Evolutionary conservation across 2,113 vertebrate species (phyloP), one percentile per base, ranked within the genome.

Genomic region (Ictalurus furcatus): DNA sequence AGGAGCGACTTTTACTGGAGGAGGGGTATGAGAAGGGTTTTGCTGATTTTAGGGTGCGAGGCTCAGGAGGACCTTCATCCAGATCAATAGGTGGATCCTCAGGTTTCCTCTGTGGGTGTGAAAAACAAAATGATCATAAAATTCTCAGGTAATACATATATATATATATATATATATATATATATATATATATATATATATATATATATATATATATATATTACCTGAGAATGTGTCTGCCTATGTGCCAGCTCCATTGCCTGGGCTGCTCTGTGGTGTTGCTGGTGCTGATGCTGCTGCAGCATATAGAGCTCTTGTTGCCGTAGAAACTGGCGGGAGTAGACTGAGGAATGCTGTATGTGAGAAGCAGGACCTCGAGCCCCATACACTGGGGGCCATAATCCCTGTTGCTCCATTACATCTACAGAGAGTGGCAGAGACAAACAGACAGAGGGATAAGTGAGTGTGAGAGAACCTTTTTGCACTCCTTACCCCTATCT

Each of bases 281-380:
- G 94, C 88, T 95, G 94, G 84, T 94, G 95, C 8, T 96, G 96
- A 48, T 96, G 96, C 56, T 96, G 97, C 92, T 98, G 98, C 89
- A 99, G 93, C 63, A 97, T 95, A 0, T 98, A 99, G 63, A 99
- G 95, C 90, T 99, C 98, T 92, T 98, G 98, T 92, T 98, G 98
- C 86, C 96, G 95, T 87, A 98, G 95, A 95, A 99, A 98, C 92
- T 98, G 97, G 87, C 97, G 95, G 0, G 98, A 95, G 92, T 98
- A 99, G 84, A 99, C 96, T 4, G 97, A 94, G 0, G 97, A 96
- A 94, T 98, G 98, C 95, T 98, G 98, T 93, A 98, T 95, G 93
- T 98, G 98, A 87, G 97, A 94, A 14, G 96, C 6, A 8, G 97
- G 97, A 44, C 96, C 97, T 84, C 97, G 96, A 88, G 95, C 94